phyloP scores from a whole-genome alignment of 2,113 vertebrate genomes.

The Tragelaphus scriptus region DNA sequence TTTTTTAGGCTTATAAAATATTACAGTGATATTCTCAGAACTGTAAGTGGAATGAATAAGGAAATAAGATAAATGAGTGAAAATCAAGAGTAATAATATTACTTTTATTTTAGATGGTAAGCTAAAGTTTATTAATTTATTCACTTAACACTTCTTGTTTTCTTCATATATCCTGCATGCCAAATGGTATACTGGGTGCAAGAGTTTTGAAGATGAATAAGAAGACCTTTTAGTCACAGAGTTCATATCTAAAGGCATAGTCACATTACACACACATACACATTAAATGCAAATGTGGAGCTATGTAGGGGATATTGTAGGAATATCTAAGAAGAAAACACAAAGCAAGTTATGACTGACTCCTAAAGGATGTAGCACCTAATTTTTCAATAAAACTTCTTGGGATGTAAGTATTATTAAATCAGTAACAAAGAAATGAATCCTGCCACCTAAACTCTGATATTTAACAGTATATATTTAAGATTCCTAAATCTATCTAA shows the following conservation, averaged over 20 bases:
- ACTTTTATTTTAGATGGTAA: not conserved
- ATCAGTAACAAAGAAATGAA: not conserved
- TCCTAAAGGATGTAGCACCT: not conserved
- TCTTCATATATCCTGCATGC: not conserved
- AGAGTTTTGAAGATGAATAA: not conserved
- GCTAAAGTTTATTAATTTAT: constrained; percentile 8
- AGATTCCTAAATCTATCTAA: not conserved
- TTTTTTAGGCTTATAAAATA: not conserved
- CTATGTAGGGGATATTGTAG: not conserved
- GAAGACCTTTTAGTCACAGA: not conserved
- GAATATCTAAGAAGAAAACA: not conserved
- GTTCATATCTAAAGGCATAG: not conserved
- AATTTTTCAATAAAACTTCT: not conserved
- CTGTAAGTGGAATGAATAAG: not conserved
- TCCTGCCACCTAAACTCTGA: not conserved
- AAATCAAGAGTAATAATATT: not conserved
- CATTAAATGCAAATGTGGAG: not conserved
- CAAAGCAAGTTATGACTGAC: no score
- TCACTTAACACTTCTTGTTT: not conserved
- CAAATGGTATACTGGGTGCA: not conserved
- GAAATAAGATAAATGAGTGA: not conserved
- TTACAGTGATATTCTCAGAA: not conserved
- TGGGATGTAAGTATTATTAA: not conserved
- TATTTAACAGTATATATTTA: not conserved
- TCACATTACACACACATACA: not conserved